Evolutionary conservation across 2,797 vertebrate genomes (phyloP).

Genomic region (Yasuhikotakia modesta): DNA sequence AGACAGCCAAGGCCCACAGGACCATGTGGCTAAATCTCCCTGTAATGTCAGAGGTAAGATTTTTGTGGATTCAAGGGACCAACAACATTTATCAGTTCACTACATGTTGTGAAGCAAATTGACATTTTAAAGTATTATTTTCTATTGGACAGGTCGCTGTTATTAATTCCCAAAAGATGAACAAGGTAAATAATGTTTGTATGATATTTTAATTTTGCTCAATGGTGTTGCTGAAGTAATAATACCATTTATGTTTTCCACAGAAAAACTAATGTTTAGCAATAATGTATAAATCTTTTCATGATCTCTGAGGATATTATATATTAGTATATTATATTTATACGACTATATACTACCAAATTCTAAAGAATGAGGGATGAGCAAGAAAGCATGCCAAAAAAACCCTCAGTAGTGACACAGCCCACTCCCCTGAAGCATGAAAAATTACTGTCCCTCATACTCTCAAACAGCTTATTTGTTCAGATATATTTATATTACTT

Average conservation of each 20-base stretch:
- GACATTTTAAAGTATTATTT: not conserved
- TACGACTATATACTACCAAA: not conserved
- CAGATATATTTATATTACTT: not conserved
- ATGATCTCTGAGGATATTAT: not conserved
- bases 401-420: not conserved
- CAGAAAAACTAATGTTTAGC: not conserved
- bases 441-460: not conserved
- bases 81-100: slow-evolving; percentile 1
- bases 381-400: not conserved
- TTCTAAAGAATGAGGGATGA: not conserved
- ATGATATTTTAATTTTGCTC: not conserved
- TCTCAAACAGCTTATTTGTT: not conserved
- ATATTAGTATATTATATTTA: no score
- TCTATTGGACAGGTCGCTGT: slow-evolving; percentile 26
- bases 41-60: slow-evolving; percentile 77
- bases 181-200: slow-evolving; percentile 24
- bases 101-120: not conserved
- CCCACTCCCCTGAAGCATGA: not conserved
- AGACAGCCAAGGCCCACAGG: slow-evolving; percentile 69
- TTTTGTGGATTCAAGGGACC: not conserved
- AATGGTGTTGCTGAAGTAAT: not conserved
- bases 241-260: not conserved
- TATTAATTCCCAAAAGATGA: slow-evolving; percentile 48
- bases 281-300: not conserved
- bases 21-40: slow-evolving; percentile 79